Evolutionary conservation across 2,888 invertebrate species (phyloP), one percentile per base, ranked within the genome.

Genomic region (Cylindroiulus punctatus): DNA sequence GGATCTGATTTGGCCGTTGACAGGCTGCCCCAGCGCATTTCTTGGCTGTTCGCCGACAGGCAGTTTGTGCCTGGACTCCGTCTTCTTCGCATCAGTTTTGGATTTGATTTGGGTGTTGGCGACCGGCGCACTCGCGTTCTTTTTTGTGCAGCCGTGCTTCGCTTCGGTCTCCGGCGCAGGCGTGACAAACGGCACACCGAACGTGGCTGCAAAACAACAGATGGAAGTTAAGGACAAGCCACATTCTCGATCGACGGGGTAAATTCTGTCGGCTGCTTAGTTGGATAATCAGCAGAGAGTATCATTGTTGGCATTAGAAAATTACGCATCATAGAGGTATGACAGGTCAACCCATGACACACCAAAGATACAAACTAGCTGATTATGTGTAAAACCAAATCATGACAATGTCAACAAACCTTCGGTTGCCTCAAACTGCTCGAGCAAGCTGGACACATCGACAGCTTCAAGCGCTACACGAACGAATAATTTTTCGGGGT

Each of bases 361-460:
- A n/a, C n/a, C n/a, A n/a, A n/a, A n/a, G n/a, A n/a, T n/a, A n/a
- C n/a, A n/a, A n/a, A n/a, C n/a, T n/a, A n/a, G n/a, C n/a, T n/a
- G n/a, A n/a, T n/a, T n/a, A n/a, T n/a, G n/a, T n/a, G n/a, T n/a
- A n/a, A n/a, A n/a, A n/a, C n/a, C n/a, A n/a, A n/a, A n/a, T n/a
- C n/a, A n/a, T n/a, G n/a, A n/a, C n/a, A n/a, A n/a, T n/a, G n/a
- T n/a, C n/a, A n/a, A 82, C 44, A 0, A 5, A 84, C 84, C 44
- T 84, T 47, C 84, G 3, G 84, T 44, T 22, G 42, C 84, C 19
- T 84, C 84, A 22, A 84, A 84, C 44, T 84, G 42, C 12, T 42
- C 84, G 17, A 84, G 47, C 22, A 84, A 36, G 22, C 44, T 84
- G 4, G 14, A 5, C 17, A 84, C 14, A 17, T 84, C 84, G 0